Conservation (phyloP, 2,888 invertebrate species). For the Gastracanthus pulcherrimus region DNA sequence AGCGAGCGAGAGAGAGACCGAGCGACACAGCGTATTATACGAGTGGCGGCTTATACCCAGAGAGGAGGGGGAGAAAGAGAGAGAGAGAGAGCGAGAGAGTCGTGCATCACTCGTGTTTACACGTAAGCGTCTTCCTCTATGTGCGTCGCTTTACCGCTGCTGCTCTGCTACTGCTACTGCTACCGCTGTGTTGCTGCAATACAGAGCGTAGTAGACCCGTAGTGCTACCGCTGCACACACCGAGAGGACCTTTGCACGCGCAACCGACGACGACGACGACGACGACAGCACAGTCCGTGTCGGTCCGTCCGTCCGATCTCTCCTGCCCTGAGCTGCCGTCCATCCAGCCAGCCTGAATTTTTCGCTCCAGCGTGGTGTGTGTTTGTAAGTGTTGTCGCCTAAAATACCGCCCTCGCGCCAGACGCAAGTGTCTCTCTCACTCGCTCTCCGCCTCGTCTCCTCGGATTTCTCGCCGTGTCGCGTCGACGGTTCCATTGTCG, state of each 20-base stretch:
- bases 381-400: constrained; percentile 2
- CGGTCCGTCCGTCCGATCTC: constrained; percentile 15
- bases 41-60: neutral
- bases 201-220: neutral
- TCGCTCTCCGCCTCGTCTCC: neutral
- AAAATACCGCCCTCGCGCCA: too few species aligned
- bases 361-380: too few species aligned
- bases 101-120: constrained; percentile 64
- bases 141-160: constrained; percentile 57
- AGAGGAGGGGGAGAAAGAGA: neutral
- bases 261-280: neutral
- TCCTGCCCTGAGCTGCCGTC: constrained; percentile 5
- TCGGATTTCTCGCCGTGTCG: constrained; percentile 10
- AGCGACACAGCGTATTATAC: neutral
- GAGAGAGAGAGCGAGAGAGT: constrained; percentile 44
- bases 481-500: neutral
- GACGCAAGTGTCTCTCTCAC: too few species aligned
- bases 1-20: neutral
- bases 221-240: neutral
- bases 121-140: constrained; percentile 66
- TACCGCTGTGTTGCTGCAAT: constrained; percentile 25
- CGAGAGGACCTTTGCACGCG: too few species aligned
- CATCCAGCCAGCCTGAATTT: too few species aligned
- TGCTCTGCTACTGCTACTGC: too few species aligned
- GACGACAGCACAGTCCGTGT: neutral